phyloP scores from a whole-genome alignment of 2,113 vertebrate species.

The Ovibos moschatus region DNA sequence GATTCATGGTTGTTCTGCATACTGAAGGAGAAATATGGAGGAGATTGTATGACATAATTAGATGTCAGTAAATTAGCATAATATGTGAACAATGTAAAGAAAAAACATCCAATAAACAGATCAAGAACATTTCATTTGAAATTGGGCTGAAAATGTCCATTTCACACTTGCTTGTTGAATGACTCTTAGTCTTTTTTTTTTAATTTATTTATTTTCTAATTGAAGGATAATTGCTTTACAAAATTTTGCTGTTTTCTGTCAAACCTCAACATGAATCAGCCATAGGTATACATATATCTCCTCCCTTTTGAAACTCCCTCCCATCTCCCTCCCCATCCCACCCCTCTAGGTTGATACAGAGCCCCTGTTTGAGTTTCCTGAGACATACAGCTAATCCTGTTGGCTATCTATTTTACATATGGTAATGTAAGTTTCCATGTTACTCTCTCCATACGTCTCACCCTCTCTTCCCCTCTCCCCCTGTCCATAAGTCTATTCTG shows the following conservation, averaged over 20 bases:
- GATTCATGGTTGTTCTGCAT: background rate
- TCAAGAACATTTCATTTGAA: background rate
- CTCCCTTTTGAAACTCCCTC: no score
- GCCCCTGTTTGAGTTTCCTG: background rate
- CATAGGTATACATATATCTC: no score
- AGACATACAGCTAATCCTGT: background rate
- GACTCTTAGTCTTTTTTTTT: background rate
- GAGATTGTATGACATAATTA: background rate
- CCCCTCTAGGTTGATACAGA: no score
- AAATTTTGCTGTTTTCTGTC: background rate
- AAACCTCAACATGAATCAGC: background rate
- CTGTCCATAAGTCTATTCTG: no score
- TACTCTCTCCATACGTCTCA: background rate
- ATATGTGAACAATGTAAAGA: background rate
- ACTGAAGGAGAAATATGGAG: background rate
- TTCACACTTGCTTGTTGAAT: background rate
- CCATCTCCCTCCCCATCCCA: no score
- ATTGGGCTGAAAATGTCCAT: background rate
- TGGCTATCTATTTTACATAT: background rate
- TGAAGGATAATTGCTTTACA: background rate
- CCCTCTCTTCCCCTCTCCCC: background rate
- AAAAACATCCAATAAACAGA: background rate
- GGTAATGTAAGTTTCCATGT: background rate
- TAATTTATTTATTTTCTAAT: background rate
- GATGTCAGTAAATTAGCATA: background rate